Evolutionary conservation across 2,797 vertebrate species (phyloP).

Genomic region (Hyperoplus lanceolatus): DNA sequence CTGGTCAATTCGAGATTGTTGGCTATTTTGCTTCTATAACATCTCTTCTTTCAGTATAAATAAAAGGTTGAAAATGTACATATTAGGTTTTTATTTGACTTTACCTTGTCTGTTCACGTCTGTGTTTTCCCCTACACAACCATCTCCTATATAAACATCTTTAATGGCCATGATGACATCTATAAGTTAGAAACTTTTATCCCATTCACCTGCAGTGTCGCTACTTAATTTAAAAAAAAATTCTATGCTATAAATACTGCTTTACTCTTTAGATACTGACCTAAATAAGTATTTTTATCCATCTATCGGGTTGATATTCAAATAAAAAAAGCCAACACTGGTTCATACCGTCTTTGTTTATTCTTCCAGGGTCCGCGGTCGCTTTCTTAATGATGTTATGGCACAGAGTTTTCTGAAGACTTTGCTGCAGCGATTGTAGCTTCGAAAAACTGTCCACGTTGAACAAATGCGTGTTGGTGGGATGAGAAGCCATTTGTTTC

Average conservation of each 20-base stretch:
- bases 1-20: too few species aligned
- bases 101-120: too few species aligned
- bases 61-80: too few species aligned
- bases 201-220: too few species aligned
- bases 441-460: conserved; percentile 81
- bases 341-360: conserved; percentile 83
- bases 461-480: conserved; percentile 79
- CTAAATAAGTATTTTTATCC: background rate
- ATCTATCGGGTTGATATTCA: background rate
- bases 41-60: too few species aligned
- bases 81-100: too few species aligned
- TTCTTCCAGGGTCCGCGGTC: background rate
- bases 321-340: background rate
- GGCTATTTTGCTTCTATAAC: too few species aligned
- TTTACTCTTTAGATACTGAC: background rate
- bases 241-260: background rate
- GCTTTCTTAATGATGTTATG: conserved; percentile 67
- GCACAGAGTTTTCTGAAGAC: conserved; percentile 85
- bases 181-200: too few species aligned
- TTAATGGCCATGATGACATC: too few species aligned
- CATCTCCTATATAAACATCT: too few species aligned
- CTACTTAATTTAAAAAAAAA: too few species aligned
- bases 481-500: conserved; percentile 84
- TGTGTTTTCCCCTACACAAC: too few species aligned
- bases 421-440: conserved; percentile 75